Evolutionary conservation across 2,797 vertebrate genomes (phyloP).

Genomic region (Gallinago solitaria): DNA sequence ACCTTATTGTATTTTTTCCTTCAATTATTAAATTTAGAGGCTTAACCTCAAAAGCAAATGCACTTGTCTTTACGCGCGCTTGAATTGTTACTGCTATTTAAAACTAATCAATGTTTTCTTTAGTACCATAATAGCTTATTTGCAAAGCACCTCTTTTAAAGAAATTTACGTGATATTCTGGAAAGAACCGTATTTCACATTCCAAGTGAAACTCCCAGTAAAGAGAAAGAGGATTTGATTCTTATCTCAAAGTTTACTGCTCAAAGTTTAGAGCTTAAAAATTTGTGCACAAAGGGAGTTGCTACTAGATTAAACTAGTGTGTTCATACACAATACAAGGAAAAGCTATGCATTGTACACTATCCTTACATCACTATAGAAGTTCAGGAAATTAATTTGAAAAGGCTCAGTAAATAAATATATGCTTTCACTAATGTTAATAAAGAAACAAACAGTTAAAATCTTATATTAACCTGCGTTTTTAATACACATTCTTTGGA

Average conservation of each 20-base stretch:
- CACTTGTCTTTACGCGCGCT: slow-evolving; percentile 48
- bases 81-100: slow-evolving; percentile 71
- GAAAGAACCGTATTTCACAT: slow-evolving; percentile 16
- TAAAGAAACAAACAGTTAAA: neutral
- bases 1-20: slow-evolving; percentile 37
- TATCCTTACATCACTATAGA: neutral
- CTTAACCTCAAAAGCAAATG: slow-evolving; percentile 47
- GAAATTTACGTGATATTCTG: slow-evolving; percentile 20
- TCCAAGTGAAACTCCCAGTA: neutral
- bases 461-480: neutral
- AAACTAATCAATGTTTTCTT: slow-evolving; percentile 75
- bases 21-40: slow-evolving; percentile 62
- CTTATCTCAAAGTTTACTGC: neutral
- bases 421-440: neutral
- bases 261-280: neutral
- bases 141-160: slow-evolving; percentile 63
- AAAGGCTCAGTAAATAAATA: neutral
- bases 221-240: neutral
- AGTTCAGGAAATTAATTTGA: neutral
- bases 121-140: slow-evolving; percentile 71
- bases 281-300: neutral
- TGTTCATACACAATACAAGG: neutral
- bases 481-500: neutral
- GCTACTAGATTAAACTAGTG: neutral
- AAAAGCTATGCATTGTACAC: neutral